Percentiles rank a stretch among this genome's conserved stretches.
These are phyloP conservation scores for Lithobates pipiens DNA, from an alignment of 2,797 vertebrate genomes.

Conservation along the genomic window DNA sequence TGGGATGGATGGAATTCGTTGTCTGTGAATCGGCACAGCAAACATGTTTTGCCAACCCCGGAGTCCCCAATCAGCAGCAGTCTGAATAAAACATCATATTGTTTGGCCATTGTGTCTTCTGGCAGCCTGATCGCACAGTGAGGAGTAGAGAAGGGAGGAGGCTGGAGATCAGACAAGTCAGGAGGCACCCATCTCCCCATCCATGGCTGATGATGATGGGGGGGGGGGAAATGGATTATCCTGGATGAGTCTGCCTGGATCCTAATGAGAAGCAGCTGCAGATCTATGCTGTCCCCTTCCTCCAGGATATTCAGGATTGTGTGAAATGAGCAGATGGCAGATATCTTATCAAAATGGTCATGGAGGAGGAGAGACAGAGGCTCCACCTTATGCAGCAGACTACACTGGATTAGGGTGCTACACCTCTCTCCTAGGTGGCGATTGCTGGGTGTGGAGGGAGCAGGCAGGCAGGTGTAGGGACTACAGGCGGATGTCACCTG, in stretches of 20 bases:
- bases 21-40: constrained; percentile 91
- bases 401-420: constrained; percentile 27
- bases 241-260: constrained; percentile 9
- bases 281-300: background rate
- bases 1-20: constrained; percentile 90
- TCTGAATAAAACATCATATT: constrained; percentile 92
- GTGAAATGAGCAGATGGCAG: constrained; percentile 54
- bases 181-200: constrained; percentile 40
- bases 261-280: constrained; percentile 17
- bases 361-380: constrained; percentile 33
- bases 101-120: constrained; percentile 85
- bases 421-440: background rate
- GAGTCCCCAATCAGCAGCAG: constrained; percentile 92
- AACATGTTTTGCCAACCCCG: constrained; percentile 93
- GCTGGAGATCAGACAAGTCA: constrained; percentile 35
- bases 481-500: background rate
- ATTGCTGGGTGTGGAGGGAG: constrained; percentile 23
- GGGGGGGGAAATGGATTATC: constrained; percentile 13
- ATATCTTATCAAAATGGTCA: constrained; percentile 37
- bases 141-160: constrained; percentile 41
- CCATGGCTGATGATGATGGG: constrained; percentile 15
- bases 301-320: constrained; percentile 20
- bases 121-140: constrained; percentile 43
- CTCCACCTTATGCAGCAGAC: constrained; percentile 61
- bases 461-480: constrained; percentile 4